Evolutionary conservation across 37 sponge, comb jelly and placozoan genomes (phyloP).

Genomic region (Oopsacas minuta): DNA sequence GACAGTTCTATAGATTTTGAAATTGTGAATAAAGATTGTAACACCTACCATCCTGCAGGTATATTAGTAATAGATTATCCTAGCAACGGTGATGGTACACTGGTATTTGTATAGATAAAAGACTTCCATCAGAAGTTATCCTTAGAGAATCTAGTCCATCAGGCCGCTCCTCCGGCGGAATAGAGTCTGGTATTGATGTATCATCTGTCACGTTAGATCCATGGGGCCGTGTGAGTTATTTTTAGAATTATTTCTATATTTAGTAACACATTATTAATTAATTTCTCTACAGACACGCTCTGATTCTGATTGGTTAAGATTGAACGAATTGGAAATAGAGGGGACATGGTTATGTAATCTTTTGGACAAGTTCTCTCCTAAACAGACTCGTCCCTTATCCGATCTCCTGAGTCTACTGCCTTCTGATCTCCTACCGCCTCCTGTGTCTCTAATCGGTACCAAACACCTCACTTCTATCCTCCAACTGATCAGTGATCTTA

Average conservation of each 20-base stretch:
- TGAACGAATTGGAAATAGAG: background rate
- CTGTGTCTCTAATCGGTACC: background rate
- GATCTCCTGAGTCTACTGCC: background rate
- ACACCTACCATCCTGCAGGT: background rate
- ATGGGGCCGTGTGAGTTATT: background rate
- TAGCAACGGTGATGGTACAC: background rate
- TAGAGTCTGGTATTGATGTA: background rate
- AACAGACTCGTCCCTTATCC: background rate
- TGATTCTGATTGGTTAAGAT: background rate
- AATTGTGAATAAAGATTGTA: background rate
- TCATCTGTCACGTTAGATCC: background rate
- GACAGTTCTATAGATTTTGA: background rate
- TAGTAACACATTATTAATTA: background rate
- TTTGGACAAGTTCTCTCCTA: background rate
- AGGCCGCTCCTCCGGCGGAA: slow-evolving; percentile 3
- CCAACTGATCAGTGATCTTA: background rate
- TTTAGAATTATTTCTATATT: background rate
- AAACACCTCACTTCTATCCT: background rate
- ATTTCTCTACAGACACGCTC: background rate
- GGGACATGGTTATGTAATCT: background rate
- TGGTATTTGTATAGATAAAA: background rate
- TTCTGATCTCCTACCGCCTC: background rate
- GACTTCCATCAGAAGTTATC: too few species aligned
- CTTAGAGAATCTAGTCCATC: background rate
- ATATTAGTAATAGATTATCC: background rate